phyloP scores from a whole-genome alignment of 2,797 vertebrate species.

The Centroberyx gerrardi region DNA sequence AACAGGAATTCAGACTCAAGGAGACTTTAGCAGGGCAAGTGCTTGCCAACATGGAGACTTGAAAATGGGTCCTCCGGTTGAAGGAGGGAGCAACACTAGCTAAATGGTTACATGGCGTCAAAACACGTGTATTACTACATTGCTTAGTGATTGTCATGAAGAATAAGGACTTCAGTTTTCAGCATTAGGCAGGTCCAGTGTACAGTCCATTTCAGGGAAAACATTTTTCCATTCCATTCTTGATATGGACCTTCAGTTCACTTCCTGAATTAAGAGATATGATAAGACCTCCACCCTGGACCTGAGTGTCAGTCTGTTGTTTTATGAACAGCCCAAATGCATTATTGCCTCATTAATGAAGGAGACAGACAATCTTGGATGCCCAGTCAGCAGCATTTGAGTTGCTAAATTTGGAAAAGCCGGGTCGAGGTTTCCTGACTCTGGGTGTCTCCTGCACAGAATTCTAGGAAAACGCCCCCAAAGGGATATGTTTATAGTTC shows the following conservation, averaged over 20 bases:
- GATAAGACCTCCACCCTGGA: conserved; percentile 35
- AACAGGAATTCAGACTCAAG: not conserved
- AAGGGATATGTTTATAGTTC: conserved; percentile 87
- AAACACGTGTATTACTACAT: not conserved
- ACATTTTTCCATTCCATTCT: not conserved
- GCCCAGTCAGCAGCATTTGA: conserved; percentile 80
- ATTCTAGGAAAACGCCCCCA: conserved; percentile 85
- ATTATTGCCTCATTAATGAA: conserved; percentile 55
- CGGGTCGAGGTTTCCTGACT: conserved; percentile 85
- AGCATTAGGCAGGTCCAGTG: not conserved
- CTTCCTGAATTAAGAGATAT: conserved; percentile 39
- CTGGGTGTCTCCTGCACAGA: conserved; percentile 86
- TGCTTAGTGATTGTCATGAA: not conserved
- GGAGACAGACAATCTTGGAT: conserved; percentile 53
- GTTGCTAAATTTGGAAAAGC: conserved; percentile 84
- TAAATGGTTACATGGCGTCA: too few relatives aligned
- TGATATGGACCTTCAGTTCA: conserved; percentile 25
- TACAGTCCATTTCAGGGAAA: not conserved
- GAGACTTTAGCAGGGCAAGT: not conserved
- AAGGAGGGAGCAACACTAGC: not conserved
- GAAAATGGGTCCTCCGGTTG: too few relatives aligned
- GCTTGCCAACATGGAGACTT: not conserved
- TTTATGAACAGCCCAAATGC: conserved; percentile 49
- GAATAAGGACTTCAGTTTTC: not conserved
- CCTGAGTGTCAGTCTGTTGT: conserved; percentile 19